Conservation (phyloP, 2,888 invertebrate species). For the Cheiracanthium punctorium region DNA sequence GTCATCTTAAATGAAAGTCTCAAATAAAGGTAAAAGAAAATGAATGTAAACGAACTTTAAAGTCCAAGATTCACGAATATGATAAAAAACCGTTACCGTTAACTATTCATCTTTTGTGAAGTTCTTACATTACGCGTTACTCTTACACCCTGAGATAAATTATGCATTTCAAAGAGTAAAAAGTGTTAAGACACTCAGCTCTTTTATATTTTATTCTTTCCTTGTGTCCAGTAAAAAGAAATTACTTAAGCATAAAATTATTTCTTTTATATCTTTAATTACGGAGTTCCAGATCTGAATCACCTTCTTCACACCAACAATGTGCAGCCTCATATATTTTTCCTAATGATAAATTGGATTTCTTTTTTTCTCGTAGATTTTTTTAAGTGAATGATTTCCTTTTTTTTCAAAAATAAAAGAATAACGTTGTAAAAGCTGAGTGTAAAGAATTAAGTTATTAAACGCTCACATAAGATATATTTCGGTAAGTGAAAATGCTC, state of each 20-base stretch:
- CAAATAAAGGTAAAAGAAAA: too few relatives aligned
- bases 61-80: neutral
- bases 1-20: too few relatives aligned
- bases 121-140: neutral
- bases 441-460: neutral
- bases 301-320: neutral
- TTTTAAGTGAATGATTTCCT: too few relatives aligned
- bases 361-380: neutral
- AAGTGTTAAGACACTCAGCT: neutral
- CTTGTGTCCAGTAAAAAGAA: neutral
- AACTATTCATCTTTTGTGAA: neutral
- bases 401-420: too few relatives aligned
- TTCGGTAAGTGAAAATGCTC: neutral
- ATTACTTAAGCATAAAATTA: constrained; percentile 7
- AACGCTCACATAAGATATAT: neutral
- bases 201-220: neutral
- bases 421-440: neutral
- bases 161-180: neutral
- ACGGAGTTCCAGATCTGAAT: neutral
- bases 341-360: neutral
- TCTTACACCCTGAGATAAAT: neutral
- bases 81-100: neutral
- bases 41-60: neutral
- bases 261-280: constrained; percentile 15
- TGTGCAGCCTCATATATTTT: neutral